Conservation (phyloP, 2,888 invertebrate genomes). For the Sinopyrophorus schimmeli region DNA sequence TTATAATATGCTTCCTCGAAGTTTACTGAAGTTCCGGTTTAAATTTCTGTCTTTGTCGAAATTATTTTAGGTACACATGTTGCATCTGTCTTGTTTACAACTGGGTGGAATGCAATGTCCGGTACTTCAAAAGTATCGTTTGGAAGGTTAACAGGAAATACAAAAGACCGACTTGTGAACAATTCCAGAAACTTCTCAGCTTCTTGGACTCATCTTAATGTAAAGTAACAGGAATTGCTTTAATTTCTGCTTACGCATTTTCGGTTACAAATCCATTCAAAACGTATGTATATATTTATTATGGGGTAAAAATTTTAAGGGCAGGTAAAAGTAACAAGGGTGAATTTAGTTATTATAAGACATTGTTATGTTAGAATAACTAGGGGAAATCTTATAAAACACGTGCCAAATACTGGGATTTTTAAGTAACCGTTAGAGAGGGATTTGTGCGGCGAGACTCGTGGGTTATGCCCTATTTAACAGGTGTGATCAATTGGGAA, state of each 20-base stretch:
- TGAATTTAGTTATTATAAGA: constrained; percentile 26
- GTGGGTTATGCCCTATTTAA: constrained; percentile 23
- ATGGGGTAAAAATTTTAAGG: constrained; percentile 19
- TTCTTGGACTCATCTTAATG: constrained; percentile 2
- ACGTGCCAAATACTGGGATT: constrained; percentile 28
- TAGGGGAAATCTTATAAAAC: constrained; percentile 26
- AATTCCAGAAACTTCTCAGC: not conserved
- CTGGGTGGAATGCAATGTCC: not conserved
- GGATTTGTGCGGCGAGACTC: constrained; percentile 24
- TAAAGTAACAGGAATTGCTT: no score
- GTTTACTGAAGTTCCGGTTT: constrained; percentile 26
- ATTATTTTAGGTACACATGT: constrained; percentile 9
- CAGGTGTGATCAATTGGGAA: constrained; percentile 27
- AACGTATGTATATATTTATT: no score
- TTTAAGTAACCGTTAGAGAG: constrained; percentile 25
- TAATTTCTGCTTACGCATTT: constrained; percentile 9
- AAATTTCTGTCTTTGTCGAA: constrained; percentile 19
- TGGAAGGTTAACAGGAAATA: not conserved
- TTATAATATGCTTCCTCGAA: constrained; percentile 27
- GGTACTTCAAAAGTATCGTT: not conserved
- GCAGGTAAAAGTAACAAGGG: constrained; percentile 25
- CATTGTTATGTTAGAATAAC: constrained; percentile 28
- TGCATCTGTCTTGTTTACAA: constrained; percentile 19
- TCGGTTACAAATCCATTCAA: constrained; percentile 27
- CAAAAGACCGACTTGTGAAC: not conserved